Evolutionary conservation across 2,113 vertebrate species (phyloP).

Genomic region (Casuarius casuarius): DNA sequence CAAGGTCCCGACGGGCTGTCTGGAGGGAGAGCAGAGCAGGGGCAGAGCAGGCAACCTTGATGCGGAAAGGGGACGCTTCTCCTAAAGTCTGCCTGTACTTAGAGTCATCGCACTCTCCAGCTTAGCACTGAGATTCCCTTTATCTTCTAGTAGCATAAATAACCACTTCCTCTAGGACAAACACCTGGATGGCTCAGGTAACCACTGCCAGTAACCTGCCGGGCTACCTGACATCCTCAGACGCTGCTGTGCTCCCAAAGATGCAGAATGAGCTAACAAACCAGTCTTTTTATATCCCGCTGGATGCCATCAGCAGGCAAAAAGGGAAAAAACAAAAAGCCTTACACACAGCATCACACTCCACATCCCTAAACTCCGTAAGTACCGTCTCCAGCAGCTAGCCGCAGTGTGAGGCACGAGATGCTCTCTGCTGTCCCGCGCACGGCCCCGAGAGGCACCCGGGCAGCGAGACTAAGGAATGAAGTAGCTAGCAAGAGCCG

Average conservation of each 20-base stretch:
- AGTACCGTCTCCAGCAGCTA: not conserved
- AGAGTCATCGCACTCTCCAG: not conserved
- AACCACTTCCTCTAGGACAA: too few species aligned
- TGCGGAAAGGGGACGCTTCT: not conserved
- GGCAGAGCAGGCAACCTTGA: too few species aligned
- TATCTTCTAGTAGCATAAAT: not conserved
- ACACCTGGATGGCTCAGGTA: too few species aligned
- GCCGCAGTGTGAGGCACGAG: not conserved
- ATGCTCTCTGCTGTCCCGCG: not conserved
- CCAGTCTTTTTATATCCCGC: not conserved
- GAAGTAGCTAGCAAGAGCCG: not conserved
- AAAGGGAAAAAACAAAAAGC: too few species aligned
- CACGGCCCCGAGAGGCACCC: not conserved
- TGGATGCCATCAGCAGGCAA: not conserved
- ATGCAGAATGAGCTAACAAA: not conserved
- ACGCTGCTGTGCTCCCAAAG: accelerated
- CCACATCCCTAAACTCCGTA: not conserved
- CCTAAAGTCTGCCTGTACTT: not conserved
- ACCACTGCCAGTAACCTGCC: not conserved
- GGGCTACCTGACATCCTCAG: accelerated
- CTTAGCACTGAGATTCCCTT: not conserved
- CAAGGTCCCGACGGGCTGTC: not conserved
- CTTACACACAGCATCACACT: not conserved
- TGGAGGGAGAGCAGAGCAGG: not conserved
- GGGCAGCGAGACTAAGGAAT: too few species aligned